These are phyloP conservation scores for Sphinx pinastri DNA, from an alignment of 2,888 invertebrate species.

Conservation along the genomic window DNA sequence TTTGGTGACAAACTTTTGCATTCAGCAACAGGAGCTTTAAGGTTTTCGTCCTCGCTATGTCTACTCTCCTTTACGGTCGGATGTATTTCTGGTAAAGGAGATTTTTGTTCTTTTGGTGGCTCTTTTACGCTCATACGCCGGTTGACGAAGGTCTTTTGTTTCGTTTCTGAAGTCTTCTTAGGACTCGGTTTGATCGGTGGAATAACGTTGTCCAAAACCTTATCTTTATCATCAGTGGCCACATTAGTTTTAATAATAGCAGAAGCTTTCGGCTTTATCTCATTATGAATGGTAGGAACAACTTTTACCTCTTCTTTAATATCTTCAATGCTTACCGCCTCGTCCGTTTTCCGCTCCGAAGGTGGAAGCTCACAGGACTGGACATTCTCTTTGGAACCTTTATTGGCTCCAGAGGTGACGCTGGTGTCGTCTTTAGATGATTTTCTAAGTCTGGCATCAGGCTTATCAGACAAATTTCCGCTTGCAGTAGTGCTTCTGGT, in stretches of 20 bases:
- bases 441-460: constrained; percentile 81
- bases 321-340: constrained; percentile 80
- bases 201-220: constrained; percentile 43
- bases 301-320: constrained; percentile 42
- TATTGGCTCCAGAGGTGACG: constrained; percentile 65
- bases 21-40: constrained; percentile 38
- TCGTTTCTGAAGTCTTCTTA: constrained; percentile 56
- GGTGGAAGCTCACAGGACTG: constrained; percentile 84
- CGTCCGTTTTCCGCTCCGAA: constrained; percentile 86
- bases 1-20: constrained; percentile 49
- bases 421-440: constrained; percentile 71
- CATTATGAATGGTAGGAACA: constrained; percentile 46
- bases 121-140: constrained; percentile 55
- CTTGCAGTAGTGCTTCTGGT: constrained; percentile 87
- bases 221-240: constrained; percentile 70
- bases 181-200: constrained; percentile 54
- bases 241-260: constrained; percentile 48
- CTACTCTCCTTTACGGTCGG: constrained; percentile 44
- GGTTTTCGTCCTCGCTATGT: constrained; percentile 38
- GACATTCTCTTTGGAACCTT: constrained; percentile 84
- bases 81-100: constrained; percentile 47
- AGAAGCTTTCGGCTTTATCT: constrained; percentile 44
- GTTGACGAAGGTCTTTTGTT: constrained; percentile 50
- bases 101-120: constrained; percentile 32
- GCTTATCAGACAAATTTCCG: constrained; percentile 87